Conservation (phyloP, 2,888 invertebrate species). For the Drosophila mettleri region DNA sequence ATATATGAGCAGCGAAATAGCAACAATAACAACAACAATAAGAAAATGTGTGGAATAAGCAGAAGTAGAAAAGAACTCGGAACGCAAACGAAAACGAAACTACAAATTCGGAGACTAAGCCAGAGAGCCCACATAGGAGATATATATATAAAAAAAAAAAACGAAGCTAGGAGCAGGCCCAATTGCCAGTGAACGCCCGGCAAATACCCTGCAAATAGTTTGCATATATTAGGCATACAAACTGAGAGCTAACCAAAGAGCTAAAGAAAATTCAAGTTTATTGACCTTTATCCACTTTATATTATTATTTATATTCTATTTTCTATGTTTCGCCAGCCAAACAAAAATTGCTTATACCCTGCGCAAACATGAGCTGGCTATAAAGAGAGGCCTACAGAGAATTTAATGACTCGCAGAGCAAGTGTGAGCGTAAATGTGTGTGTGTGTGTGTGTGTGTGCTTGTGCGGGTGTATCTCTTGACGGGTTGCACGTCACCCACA, state of each 20-base stretch:
- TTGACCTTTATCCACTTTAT: background rate
- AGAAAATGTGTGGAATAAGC: slow-evolving; percentile 8
- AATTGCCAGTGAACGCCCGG: background rate
- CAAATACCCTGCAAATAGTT: background rate
- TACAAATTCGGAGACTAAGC: slow-evolving; percentile 22
- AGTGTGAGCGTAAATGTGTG: slow-evolving; percentile 3
- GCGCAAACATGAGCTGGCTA: background rate
- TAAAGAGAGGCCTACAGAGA: slow-evolving; percentile 43
- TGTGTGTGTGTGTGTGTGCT: slow-evolving; percentile 8
- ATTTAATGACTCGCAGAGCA: slow-evolving; percentile 19
- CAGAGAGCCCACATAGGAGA: slow-evolving; percentile 18
- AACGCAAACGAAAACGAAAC: slow-evolving; percentile 61
- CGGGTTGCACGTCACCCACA: slow-evolving; percentile 53
- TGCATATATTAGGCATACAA: background rate
- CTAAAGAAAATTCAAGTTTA: background rate
- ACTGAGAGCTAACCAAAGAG: too few species aligned
- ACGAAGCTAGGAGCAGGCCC: slow-evolving; percentile 7
- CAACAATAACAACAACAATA: slow-evolving; percentile 22
- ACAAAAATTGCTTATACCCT: background rate
- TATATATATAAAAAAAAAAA: slow-evolving; percentile 10
- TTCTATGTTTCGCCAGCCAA: background rate
- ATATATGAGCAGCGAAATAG: slow-evolving; percentile 48
- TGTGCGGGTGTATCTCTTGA: slow-evolving; percentile 30
- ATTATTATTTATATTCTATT: background rate
- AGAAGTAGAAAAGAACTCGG: slow-evolving; percentile 42